Percentiles rank a stretch among this genome's conserved stretches.
Conservation (phyloP, 2,888 invertebrate genomes). For the Agrotis puta region DNA sequence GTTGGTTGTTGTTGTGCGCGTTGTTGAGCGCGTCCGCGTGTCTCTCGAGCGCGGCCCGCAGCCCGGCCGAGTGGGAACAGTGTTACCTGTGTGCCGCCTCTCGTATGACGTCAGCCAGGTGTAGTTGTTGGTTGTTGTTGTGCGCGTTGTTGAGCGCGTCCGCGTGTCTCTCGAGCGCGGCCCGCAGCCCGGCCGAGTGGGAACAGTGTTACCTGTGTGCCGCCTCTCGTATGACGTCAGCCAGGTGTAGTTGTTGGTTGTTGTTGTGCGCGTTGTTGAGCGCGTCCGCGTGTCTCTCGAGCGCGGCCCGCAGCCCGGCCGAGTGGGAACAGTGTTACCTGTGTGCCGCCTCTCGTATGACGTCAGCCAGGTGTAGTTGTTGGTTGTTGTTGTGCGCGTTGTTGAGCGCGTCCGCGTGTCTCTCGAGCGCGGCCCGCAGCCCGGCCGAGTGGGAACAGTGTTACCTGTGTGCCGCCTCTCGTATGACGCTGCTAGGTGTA, state of each 20-base stretch:
- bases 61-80: conserved; percentile 16
- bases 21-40: conserved; percentile 77
- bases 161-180: conserved; percentile 80
- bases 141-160: conserved; percentile 71
- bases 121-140: conserved; percentile 62
- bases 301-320: conserved; percentile 63
- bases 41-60: conserved; percentile 74
- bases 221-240: conserved; percentile 72
- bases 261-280: conserved; percentile 64
- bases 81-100: conserved; percentile 79
- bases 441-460: conserved; percentile 34
- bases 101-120: conserved; percentile 72
- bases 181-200: too few relatives aligned
- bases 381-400: conserved; percentile 54
- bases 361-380: conserved; percentile 70
- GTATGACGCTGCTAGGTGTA: conserved; percentile 72
- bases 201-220: conserved; percentile 77
- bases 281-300: conserved; percentile 79
- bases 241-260: conserved; percentile 69
- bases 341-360: conserved; percentile 76
- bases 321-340: conserved; percentile 70
- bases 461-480: conserved; percentile 79
- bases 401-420: conserved; percentile 78
- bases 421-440: conserved; percentile 73
- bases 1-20: conserved; percentile 56